Evolutionary conservation across 2,113 vertebrate genomes (phyloP).

Genomic region (Malurus elegans): DNA sequence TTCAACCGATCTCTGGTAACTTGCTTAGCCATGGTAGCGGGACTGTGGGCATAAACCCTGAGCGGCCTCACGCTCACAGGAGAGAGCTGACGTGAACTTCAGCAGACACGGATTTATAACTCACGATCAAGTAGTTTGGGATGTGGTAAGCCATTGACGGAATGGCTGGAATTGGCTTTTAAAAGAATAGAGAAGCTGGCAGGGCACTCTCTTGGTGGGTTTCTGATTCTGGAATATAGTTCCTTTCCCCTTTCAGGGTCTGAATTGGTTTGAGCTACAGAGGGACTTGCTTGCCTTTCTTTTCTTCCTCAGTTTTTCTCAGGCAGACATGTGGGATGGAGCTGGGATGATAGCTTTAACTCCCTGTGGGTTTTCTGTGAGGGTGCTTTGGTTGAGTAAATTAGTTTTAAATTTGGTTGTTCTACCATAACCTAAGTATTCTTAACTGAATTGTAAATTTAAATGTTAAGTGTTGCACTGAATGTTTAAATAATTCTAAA

Average conservation of each 20-base stretch:
- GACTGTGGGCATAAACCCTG: slow-evolving; percentile 25
- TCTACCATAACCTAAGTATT: slow-evolving; percentile 55
- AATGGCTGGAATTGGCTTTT: slow-evolving; percentile 22
- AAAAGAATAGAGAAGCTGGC: not conserved
- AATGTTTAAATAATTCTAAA: slow-evolving; percentile 66
- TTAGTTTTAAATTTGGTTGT: slow-evolving; percentile 58
- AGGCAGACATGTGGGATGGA: not conserved
- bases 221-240: not conserved
- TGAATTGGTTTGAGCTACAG: not conserved
- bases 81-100: not conserved
- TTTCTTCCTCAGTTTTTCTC: not conserved
- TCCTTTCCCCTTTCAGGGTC: not conserved
- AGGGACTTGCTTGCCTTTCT: not conserved
- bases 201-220: not conserved
- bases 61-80: not conserved
- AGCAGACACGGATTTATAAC: not conserved
- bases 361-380: slow-evolving; percentile 42
- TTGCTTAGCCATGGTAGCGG: slow-evolving; percentile 32
- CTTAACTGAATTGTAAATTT: slow-evolving; percentile 67
- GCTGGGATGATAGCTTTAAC: not conserved
- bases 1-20: slow-evolving; percentile 50
- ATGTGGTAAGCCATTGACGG: not conserved
- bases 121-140: not conserved
- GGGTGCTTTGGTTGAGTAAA: slow-evolving; percentile 23
- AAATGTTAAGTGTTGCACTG: slow-evolving; percentile 56